Conservation (phyloP, 1,140 invertebrate species). For the Pseudomyrmex sp. region DNA sequence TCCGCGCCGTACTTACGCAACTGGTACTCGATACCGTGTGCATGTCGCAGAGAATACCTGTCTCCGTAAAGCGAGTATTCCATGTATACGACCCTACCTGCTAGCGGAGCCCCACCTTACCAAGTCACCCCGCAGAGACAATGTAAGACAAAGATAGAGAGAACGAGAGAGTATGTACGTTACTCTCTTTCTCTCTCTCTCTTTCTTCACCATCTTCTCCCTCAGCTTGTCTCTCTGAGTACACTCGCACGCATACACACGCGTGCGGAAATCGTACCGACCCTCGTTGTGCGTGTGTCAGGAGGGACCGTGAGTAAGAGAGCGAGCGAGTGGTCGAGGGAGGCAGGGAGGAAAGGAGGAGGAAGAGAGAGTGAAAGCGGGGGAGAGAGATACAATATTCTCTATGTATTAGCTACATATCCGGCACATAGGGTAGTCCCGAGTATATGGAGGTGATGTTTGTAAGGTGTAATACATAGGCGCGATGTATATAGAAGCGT, state of each 20-base stretch:
- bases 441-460: constrained; percentile 75
- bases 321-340: constrained; percentile 48
- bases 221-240: constrained; percentile 9
- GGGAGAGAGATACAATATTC: constrained; percentile 75
- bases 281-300: constrained; percentile 57
- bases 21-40: constrained; percentile 68
- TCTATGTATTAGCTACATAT: constrained; percentile 80
- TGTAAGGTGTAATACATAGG: constrained; percentile 78
- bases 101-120: constrained; percentile 61
- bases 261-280: constrained; percentile 62
- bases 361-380: constrained; percentile 52
- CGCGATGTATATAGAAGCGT: constrained; percentile 54
- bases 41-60: constrained; percentile 71
- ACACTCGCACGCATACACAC: constrained; percentile 12
- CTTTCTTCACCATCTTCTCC: neutral
- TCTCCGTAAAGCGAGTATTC: constrained; percentile 67
- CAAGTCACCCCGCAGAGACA: constrained; percentile 38
- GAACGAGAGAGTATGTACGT: constrained; percentile 41
- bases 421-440: constrained; percentile 69
- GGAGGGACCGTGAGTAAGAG: constrained; percentile 42
- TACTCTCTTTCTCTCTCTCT: constrained; percentile 2
- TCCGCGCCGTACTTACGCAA: constrained; percentile 68
- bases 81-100: constrained; percentile 64
- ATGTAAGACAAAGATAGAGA: constrained; percentile 56
- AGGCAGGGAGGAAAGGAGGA: constrained; percentile 41